Conservation (phyloP, 2,888 invertebrate genomes). For the Phyto melanocephala region DNA sequence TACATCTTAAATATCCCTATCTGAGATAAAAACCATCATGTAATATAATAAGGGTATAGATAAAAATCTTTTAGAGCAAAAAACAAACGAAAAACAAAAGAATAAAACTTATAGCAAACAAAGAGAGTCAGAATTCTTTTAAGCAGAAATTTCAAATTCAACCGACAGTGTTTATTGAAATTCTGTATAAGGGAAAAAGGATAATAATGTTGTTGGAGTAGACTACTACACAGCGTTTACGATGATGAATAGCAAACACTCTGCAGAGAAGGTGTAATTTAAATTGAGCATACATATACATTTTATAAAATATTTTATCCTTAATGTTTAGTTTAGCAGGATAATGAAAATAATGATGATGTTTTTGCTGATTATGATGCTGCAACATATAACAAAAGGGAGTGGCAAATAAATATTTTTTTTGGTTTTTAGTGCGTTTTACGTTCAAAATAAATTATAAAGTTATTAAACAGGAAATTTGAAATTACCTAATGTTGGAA, state of each 20-base stretch:
- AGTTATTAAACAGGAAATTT: conserved; percentile 18
- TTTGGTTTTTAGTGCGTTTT: not conserved
- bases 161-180: conserved; percentile 8
- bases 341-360: conserved; percentile 11
- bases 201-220: not conserved
- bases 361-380: not conserved
- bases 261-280: conserved; percentile 10
- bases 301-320: conserved; percentile 44
- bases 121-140: conserved; percentile 18
- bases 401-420: conserved; percentile 48
- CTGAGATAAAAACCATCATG: conserved; percentile 38
- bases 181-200: conserved; percentile 19
- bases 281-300: conserved; percentile 53
- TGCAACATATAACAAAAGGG: conserved; percentile 47
- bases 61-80: conserved; percentile 56
- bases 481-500: conserved; percentile 9
- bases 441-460: conserved; percentile 1
- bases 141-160: not conserved
- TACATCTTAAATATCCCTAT: conserved; percentile 10
- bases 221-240: not conserved
- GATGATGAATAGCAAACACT: not conserved
- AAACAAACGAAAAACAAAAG: not conserved
- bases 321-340: conserved; percentile 2
- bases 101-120: not conserved
- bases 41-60: conserved; percentile 54